A percentile compares a stretch with the other conserved stretches of the same genome.
Conservation (phyloP, 1,140 invertebrate genomes). For the Ostrea edulis region DNA sequence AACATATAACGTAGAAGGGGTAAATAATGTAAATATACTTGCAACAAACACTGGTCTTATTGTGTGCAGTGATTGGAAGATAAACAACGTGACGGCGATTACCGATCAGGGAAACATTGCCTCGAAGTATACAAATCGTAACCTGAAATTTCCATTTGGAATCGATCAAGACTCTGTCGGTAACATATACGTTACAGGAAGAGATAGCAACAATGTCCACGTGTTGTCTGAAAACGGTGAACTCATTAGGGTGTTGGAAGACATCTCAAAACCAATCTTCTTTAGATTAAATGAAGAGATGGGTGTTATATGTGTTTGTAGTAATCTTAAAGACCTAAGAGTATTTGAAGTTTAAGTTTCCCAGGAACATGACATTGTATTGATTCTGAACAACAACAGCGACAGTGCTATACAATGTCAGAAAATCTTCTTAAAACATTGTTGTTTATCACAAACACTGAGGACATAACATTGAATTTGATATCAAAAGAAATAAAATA, state of each 20-base stretch:
- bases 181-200: not conserved
- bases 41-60: not conserved
- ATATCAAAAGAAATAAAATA: no score
- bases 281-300: not conserved
- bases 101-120: not conserved
- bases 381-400: no score
- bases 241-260: not conserved
- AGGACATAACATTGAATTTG: no score
- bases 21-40: not conserved
- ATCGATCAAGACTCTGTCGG: not conserved
- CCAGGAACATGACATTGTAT: not conserved
- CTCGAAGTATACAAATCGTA: not conserved
- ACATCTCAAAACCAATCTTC: not conserved
- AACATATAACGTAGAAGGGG: not conserved
- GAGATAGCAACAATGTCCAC: not conserved
- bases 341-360: not conserved
- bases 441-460: no score
- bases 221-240: not conserved
- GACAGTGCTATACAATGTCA: no score
- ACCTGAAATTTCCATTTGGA: not conserved
- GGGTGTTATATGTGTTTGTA: not conserved
- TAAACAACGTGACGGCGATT: not conserved
- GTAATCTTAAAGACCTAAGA: not conserved
- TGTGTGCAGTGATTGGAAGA: not conserved
- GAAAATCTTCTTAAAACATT: no score